phyloP scores from a whole-genome alignment of 2,888 invertebrate species.

The Ephialtes manifestator region DNA sequence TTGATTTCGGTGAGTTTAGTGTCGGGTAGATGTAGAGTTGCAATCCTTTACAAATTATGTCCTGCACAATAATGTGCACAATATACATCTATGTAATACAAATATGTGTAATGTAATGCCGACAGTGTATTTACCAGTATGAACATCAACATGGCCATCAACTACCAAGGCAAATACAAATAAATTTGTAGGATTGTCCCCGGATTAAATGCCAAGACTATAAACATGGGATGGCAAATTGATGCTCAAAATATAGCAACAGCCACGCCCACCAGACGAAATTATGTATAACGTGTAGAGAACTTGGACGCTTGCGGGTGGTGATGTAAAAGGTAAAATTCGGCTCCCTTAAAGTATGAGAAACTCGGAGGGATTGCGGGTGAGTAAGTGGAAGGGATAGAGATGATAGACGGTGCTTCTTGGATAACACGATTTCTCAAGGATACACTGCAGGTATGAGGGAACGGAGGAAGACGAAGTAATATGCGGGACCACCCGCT shows the following conservation, averaged over 20 bases:
- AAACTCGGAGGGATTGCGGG: conserved; percentile 15
- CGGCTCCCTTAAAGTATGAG: conserved; percentile 11
- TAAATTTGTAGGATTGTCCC: conserved; percentile 54
- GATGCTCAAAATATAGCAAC: conserved; percentile 59
- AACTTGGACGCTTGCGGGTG: background rate
- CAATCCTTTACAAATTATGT: too few species aligned
- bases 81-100: too few species aligned
- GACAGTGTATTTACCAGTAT: too few species aligned
- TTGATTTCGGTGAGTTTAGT: too few species aligned
- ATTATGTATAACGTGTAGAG: conserved; percentile 4
- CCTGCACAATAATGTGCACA: too few species aligned
- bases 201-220: conserved; percentile 58
- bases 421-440: conserved; percentile 59
- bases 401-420: conserved; percentile 52
- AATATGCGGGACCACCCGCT: conserved; percentile 18
- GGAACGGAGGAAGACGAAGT: background rate
- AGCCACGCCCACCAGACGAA: conserved; percentile 38
- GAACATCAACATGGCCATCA: too few species aligned
- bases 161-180: too few species aligned
- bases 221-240: conserved; percentile 52
- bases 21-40: too few species aligned
- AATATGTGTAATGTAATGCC: too few species aligned
- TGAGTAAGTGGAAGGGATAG: conserved; percentile 28
- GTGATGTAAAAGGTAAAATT: conserved; percentile 31
- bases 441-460: conserved; percentile 22